Evolutionary conservation across 2,888 invertebrate species (phyloP).

Genomic region (Folsomia candida): DNA sequence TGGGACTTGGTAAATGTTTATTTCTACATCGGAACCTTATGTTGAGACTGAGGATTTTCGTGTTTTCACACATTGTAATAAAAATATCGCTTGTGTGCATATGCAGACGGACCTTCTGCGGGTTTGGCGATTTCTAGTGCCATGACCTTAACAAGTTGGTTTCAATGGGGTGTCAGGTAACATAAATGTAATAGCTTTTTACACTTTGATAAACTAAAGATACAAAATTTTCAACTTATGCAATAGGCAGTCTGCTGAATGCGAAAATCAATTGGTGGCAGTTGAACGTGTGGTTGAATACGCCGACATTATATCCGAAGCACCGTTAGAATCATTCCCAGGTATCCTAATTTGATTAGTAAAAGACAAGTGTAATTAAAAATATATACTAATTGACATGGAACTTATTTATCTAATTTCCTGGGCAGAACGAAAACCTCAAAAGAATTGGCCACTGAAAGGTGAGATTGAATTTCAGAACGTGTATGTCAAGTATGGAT

Average conservation of each 20-base stretch:
- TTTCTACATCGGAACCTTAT: neutral
- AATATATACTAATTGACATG: neutral
- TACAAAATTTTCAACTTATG: too few species aligned
- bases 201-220: neutral
- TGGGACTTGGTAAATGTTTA: slow-evolving; percentile 57
- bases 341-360: too few species aligned
- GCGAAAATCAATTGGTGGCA: slow-evolving; percentile 53
- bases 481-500: slow-evolving; percentile 39
- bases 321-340: slow-evolving; percentile 51
- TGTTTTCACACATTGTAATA: neutral
- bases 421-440: slow-evolving; percentile 30
- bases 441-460: slow-evolving; percentile 41
- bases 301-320: slow-evolving; percentile 55
- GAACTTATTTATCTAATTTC: neutral
- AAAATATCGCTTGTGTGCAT: neutral
- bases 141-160: slow-evolving; percentile 67
- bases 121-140: slow-evolving; percentile 72
- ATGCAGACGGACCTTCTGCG: slow-evolving; percentile 58
- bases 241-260: slow-evolving; percentile 71
- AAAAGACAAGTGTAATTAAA: too few species aligned
- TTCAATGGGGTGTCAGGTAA: slow-evolving; percentile 54
- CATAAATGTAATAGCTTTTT: slow-evolving; percentile 18
- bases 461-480: slow-evolving; percentile 42
- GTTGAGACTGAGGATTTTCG: neutral
- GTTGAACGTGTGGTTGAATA: slow-evolving; percentile 59